These are phyloP conservation scores for Turritopsis dohrnii DNA, from an alignment of 30 jellyfish, hydroid and myxozoan species.

Conservation along the genomic window DNA sequence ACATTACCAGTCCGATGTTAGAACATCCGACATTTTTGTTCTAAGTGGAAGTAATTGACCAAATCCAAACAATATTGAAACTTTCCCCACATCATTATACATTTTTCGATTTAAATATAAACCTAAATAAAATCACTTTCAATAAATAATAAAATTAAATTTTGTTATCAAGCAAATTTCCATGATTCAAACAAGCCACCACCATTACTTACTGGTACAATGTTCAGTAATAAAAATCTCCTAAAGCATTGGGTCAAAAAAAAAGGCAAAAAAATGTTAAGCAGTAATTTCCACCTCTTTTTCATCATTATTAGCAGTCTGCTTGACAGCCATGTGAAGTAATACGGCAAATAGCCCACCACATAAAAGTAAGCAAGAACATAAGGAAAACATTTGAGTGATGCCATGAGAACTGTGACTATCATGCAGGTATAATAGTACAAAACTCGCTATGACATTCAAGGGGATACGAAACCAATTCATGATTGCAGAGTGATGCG, in stretches of 20 bases:
- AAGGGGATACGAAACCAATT: slow-evolving; percentile 93
- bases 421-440: slow-evolving; percentile 70
- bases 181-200: too few species aligned
- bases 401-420: slow-evolving; percentile 91
- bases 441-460: slow-evolving; percentile 81
- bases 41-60: too few species aligned
- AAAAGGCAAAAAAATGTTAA: not conserved
- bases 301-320: not conserved
- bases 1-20: too few species aligned
- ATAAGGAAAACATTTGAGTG: slow-evolving; percentile 70
- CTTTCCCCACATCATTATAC: too few species aligned
- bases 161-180: too few species aligned
- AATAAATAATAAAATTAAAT: too few species aligned
- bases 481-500: slow-evolving; percentile 70
- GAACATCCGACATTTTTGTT: too few species aligned
- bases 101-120: too few species aligned
- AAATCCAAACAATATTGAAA: too few species aligned
- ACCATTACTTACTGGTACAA: too few species aligned
- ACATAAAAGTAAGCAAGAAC: slow-evolving; percentile 61
- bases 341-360: slow-evolving; percentile 75
- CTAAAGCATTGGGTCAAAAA: not conserved
- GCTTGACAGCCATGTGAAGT: slow-evolving; percentile 28
- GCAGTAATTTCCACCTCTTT: not conserved
- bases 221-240: not conserved
- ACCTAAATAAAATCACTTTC: too few species aligned